Conservation (phyloP, 2,797 vertebrate genomes). For the Myotis myotis region DNA sequence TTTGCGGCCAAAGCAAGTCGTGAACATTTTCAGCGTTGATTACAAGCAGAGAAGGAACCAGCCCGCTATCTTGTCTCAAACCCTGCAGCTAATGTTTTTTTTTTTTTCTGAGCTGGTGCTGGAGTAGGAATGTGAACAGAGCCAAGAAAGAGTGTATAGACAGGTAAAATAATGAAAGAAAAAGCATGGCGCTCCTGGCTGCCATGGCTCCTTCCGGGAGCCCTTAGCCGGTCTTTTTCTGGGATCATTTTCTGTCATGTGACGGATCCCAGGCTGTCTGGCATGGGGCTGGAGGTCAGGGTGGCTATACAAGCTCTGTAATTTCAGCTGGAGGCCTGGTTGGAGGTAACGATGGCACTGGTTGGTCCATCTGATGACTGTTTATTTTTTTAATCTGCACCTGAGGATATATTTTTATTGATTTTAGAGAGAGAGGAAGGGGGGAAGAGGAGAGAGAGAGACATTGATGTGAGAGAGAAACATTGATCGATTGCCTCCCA, state of each 20-base stretch:
- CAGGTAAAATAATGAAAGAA: neutral
- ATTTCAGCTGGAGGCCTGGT: neutral
- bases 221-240: neutral
- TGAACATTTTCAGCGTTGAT: slow-evolving; percentile 31
- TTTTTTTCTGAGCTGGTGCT: neutral
- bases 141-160: neutral
- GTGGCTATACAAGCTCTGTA: neutral
- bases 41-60: neutral
- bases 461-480: neutral
- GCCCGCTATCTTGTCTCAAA: neutral
- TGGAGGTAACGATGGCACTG: fast-evolving
- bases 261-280: slow-evolving; percentile 16
- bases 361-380: neutral
- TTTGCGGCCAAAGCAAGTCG: neutral
- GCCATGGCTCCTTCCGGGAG: neutral
- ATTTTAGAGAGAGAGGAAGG: too few species aligned
- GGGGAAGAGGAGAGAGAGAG: too few species aligned
- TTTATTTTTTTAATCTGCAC: neutral
- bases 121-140: neutral
- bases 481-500: neutral
- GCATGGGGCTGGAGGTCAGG: neutral
- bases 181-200: neutral
- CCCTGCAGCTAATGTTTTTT: neutral
- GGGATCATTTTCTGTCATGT: slow-evolving; percentile 3
- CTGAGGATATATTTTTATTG: neutral